A percentile compares a stretch with the other conserved stretches of the same genome.
These are phyloP conservation scores for Acrocyrtus sp. DNA, from an alignment of 2,888 invertebrate genomes.

Conservation along the genomic window DNA sequence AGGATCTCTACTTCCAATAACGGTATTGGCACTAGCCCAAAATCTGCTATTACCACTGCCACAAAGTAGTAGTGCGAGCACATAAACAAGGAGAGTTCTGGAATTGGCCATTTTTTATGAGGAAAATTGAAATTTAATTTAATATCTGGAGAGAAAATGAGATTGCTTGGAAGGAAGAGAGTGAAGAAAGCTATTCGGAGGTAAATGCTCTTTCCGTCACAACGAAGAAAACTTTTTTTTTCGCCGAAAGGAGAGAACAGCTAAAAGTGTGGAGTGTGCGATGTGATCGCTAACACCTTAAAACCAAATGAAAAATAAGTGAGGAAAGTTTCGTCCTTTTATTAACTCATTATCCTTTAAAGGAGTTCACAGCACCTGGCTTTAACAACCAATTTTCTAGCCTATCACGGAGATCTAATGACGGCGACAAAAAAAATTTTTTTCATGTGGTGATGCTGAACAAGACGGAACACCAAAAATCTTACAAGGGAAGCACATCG, in stretches of 20 bases:
- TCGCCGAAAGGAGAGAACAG: too few relatives aligned
- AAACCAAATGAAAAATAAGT: constrained; percentile 37
- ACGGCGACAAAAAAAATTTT: too few relatives aligned
- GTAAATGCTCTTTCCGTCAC: too few relatives aligned
- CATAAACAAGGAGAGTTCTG: constrained; percentile 46
- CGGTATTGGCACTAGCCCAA: constrained; percentile 44
- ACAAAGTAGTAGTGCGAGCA: constrained; percentile 39
- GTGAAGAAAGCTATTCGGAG: constrained; percentile 24
- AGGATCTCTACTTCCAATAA: constrained; percentile 9
- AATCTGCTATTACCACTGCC: constrained; percentile 24
- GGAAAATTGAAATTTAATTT: constrained; percentile 52
- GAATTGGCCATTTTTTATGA: constrained; percentile 53
- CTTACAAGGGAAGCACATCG: too few relatives aligned
- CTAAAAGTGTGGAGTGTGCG: too few relatives aligned
- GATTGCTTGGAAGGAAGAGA: constrained; percentile 26
- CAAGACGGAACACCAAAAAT: too few relatives aligned
- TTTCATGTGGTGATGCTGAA: too few relatives aligned
- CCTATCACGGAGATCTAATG: too few relatives aligned
- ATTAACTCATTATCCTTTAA: constrained; percentile 34
- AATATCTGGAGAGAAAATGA: constrained; percentile 43
- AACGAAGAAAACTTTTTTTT: too few relatives aligned
- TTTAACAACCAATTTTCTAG: too few relatives aligned
- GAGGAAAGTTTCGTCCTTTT: constrained; percentile 35
- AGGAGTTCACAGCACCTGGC: neutral
- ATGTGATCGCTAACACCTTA: too few relatives aligned